Evolutionary conservation across 1,140 invertebrate genomes (phyloP), one percentile per base, ranked within the genome.

Genomic region (Limonius californicus): DNA sequence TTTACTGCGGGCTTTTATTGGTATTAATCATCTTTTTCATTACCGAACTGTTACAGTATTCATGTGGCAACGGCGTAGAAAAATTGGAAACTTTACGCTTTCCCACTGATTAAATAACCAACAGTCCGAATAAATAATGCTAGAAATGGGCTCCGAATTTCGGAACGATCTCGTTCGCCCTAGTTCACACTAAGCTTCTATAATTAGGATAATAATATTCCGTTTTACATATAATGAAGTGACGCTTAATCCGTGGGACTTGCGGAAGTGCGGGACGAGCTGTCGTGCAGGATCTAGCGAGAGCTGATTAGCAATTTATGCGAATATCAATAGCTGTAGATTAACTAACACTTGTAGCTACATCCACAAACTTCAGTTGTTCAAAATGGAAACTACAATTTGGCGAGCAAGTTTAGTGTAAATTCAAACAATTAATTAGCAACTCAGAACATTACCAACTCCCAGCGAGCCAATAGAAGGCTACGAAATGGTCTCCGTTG

Each of bases 1-100:
- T 59, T 47, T 55, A 55, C 45, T 62, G 62, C 27, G 43, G 58
- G 55, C 55, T 66, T 66, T 57, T 59, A 59, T 57, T 59, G 59
- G 50, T 19, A 50, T 58, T 62, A 58, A 59, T 66, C 35, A 14
- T 14, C 8, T 39, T 39, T 39, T 39, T 39, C n/a, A 39, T 39
- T 39, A 39, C 2, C 23, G 23, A 27, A 27, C 23, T 27, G 23
- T 27, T 27, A 27, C 9, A 27, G 23, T 27, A 27, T 27, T 27
- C 23, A 9, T 27, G 23, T 27, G 23, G 23, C 23, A 27, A 27
- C 23, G 3, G 23, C 3, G 9, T 27, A 27, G 23, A 27, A 27
- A 27, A 27, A 27, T 27, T 27, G 23, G 3, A n/a, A n/a, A n/a
- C n/a, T n/a, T n/a, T n/a, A n/a, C n/a, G 23, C 23, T 27, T 27